phyloP scores from a whole-genome alignment of 2,113 vertebrate genomes.

The Nyctereutes procyonoides region DNA sequence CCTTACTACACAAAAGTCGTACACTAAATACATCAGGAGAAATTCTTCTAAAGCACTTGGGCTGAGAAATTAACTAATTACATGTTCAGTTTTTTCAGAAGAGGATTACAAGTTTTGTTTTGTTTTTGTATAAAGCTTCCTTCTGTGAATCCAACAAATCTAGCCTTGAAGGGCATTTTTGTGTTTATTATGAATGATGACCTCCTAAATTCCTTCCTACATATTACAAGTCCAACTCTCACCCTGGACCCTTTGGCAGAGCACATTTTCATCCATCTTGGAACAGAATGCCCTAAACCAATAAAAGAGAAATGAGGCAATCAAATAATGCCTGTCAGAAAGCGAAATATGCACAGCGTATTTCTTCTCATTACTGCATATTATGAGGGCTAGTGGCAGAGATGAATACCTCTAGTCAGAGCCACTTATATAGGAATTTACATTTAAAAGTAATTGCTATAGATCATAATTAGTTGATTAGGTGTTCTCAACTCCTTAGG shows the following conservation, averaged over 20 bases:
- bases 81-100: not conserved
- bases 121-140: not conserved
- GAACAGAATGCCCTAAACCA: not conserved
- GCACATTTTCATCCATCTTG: slow-evolving; percentile 36
- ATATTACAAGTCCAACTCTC: not conserved
- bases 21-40: not conserved
- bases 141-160: not conserved
- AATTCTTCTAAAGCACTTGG: not conserved
- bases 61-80: not conserved
- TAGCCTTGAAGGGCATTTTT: not conserved
- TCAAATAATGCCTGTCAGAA: slow-evolving; percentile 59
- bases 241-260: slow-evolving; percentile 10
- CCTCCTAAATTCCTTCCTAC: not conserved
- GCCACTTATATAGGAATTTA: slow-evolving; percentile 38
- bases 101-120: not conserved
- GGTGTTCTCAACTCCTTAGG: slow-evolving; percentile 49
- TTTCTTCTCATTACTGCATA: slow-evolving; percentile 61
- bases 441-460: slow-evolving; percentile 61
- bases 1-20: not conserved
- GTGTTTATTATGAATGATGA: slow-evolving; percentile 1
- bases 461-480: slow-evolving; percentile 66
- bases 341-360: not conserved
- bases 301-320: slow-evolving; percentile 63
- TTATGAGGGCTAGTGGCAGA: slow-evolving; percentile 21
- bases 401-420: slow-evolving; percentile 44